phyloP scores from a whole-genome alignment of 2,797 vertebrate genomes.

The Eurystomus glaucurus region DNA sequence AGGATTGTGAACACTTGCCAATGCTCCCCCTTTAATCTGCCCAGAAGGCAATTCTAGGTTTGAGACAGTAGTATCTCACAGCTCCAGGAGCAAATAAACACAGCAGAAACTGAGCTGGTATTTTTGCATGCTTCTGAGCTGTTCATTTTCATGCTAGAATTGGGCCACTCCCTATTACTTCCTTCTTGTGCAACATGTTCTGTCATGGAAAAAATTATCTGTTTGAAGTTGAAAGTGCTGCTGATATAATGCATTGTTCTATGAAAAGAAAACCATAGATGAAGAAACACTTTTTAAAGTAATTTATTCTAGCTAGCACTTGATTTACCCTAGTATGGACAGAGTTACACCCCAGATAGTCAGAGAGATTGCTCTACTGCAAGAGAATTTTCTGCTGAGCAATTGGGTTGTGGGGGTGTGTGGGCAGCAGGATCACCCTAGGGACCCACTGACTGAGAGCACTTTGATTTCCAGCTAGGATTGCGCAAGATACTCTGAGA shows the following conservation, averaged over 20 bases:
- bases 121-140: not conserved
- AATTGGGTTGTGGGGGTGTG: not conserved
- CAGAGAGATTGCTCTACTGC: not conserved
- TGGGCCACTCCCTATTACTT: not conserved
- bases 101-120: not conserved
- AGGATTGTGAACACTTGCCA: not conserved
- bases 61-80: not conserved
- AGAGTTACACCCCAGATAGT: not conserved
- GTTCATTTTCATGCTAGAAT: constrained; percentile 1
- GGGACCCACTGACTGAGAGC: not conserved
- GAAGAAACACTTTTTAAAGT: not conserved
- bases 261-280: not conserved
- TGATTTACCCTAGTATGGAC: not conserved
- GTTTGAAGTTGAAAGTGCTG: not conserved
- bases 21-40: not conserved
- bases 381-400: not conserved
- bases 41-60: not conserved
- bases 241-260: not conserved
- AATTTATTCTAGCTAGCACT: not conserved
- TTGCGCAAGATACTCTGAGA: not conserved
- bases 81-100: constrained; percentile 20
- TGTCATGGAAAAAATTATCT: not conserved
- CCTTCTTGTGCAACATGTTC: not conserved
- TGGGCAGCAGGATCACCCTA: not conserved
- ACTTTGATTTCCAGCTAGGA: not conserved